Base-by-base conservation (phyloP, 2,888 invertebrate species). In the Altica lythri region DNA sequence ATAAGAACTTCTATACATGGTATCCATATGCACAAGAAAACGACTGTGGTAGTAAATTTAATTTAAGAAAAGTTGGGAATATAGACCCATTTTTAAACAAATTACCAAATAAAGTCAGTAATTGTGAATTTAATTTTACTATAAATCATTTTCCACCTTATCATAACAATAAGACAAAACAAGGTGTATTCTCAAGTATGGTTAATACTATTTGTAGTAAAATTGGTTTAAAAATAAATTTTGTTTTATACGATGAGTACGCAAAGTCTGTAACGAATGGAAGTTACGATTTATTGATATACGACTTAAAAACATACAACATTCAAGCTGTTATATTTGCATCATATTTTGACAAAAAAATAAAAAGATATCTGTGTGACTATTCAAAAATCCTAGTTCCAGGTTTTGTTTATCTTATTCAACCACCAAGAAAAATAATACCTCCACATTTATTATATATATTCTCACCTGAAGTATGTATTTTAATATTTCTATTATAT, bases 21-120 rank as follows among this genome's bases (percentile, higher is more conserved):
- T 45, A 13, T 18, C 45, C 45, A 0, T 45, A 19, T 13, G 45
- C 45, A 2, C 30, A n/a, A 22, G 17, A 45, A 14, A 45, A 34
- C 6, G 4, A 13, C 2, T 45, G 45, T 19, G 45, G 45, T 2
- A 45, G 14, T 4, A 19, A 17, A n/a, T 16, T 32, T 10, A 32
- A 34, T 14, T 4, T 45, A n/a, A 34, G 32, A n/a, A 9, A n/a
- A 12, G 34, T 45, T 8, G 9, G 8, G 9, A 19, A 9, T 4
- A 13, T 14, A 4, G 34, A 45, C 17, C 45, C 45, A 6, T 32
- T 19, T 13, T 3, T 8, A 1, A 30, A 12, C 2, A 45, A 32
- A 32, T 32, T 45, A 10, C 45, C 45, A 3, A 5, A 17, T 10
- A 30, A 22, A 1, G 12, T 45, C 13, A 8, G 32, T 14, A 13